Conservation (phyloP, 2,113 vertebrate genomes). For the Thryonomys swinderianus region DNA sequence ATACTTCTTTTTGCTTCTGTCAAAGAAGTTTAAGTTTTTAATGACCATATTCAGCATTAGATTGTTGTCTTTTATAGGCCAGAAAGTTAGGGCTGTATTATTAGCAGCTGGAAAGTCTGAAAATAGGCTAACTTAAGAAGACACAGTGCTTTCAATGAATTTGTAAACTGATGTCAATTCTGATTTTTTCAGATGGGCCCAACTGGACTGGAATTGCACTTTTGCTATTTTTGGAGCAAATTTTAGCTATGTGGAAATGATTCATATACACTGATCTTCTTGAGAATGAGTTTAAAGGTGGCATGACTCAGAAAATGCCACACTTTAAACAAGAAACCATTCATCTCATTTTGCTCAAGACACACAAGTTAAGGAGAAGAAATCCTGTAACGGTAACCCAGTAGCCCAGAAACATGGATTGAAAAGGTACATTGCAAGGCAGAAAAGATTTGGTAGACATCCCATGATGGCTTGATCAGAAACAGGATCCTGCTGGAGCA, state of each 20-base stretch:
- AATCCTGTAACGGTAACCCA: background rate
- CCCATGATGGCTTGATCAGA: background rate
- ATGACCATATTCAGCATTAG: background rate
- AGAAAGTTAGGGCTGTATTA: background rate
- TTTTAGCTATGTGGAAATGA: background rate
- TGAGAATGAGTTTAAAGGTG: background rate
- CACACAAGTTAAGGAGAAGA: slow-evolving; percentile 12
- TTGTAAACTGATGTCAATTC: slow-evolving; percentile 44
- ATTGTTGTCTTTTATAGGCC: background rate
- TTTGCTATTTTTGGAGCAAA: background rate
- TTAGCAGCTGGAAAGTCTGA: background rate
- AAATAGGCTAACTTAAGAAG: background rate
- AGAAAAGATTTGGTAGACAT: slow-evolving; percentile 46
- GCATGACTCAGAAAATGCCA: background rate
- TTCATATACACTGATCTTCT: background rate
- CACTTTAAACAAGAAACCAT: background rate
- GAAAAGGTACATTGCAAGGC: background rate
- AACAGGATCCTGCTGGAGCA: slow-evolving; percentile 25
- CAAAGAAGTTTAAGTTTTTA: slow-evolving; percentile 22
- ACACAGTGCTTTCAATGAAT: slow-evolving; percentile 3
- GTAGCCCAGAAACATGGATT: slow-evolving; percentile 16
- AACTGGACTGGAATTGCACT: background rate
- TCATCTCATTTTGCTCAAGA: slow-evolving; percentile 30
- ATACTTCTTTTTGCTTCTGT: background rate
- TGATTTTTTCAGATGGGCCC: background rate